Evolutionary conservation across 2,888 invertebrate species (phyloP).

Genomic region (Pterostichus madidus): DNA sequence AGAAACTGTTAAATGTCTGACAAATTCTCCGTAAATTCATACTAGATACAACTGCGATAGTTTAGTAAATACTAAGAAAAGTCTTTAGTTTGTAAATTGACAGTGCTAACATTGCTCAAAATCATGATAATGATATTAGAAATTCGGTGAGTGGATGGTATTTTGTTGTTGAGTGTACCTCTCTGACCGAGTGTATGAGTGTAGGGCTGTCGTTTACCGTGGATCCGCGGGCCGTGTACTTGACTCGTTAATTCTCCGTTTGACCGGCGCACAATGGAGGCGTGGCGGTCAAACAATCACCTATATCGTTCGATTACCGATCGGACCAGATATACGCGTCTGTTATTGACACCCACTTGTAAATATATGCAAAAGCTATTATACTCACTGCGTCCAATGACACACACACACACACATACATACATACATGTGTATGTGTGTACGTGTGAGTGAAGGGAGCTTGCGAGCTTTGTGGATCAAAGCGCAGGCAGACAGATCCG

Average conservation of each 20-base stretch:
- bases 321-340: constrained; percentile 69
- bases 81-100: too few relatives aligned
- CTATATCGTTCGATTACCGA: constrained; percentile 69
- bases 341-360: constrained; percentile 71
- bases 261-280: constrained; percentile 69
- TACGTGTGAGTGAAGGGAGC: too few relatives aligned
- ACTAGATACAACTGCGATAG: too few relatives aligned
- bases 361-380: constrained; percentile 55
- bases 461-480: too few relatives aligned
- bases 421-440: too few relatives aligned
- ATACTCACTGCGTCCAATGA: not conserved
- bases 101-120: too few relatives aligned
- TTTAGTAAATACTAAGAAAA: too few relatives aligned
- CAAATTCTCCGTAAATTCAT: too few relatives aligned
- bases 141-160: not conserved
- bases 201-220: constrained; percentile 48
- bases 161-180: not conserved
- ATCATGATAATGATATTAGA: too few relatives aligned
- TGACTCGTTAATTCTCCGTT: constrained; percentile 73
- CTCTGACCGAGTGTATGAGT: not conserved
- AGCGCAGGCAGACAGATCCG: too few relatives aligned
- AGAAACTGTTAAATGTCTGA: too few relatives aligned
- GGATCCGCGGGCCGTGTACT: constrained; percentile 70
- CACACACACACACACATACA: too few relatives aligned
- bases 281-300: constrained; percentile 72